Base-by-base conservation (phyloP, 2,888 invertebrate species). In the Rhagonycha fulva region DNA sequence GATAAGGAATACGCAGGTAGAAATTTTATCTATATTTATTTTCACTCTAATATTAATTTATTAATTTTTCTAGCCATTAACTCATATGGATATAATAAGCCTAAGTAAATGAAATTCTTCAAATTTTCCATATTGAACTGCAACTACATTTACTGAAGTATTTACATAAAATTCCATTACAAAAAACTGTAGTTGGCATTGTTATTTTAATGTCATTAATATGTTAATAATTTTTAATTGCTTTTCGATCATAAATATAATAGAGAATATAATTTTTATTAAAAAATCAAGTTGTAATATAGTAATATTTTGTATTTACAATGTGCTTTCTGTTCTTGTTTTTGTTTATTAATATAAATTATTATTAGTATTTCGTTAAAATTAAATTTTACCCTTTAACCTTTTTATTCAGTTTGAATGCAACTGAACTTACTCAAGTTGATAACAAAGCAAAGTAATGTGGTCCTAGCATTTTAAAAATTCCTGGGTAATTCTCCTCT, bases 1-100 rank as follows among this genome's bases (percentile, higher is more conserved):
- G 95, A 95, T 83, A 87, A 91, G 71, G 95, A 95, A 87, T 95
- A 93, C 84, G 90, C 89, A 80, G 94, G 94, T 94, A 86, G 89
- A 84, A 9, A 63, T 30, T 1, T 11, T 32, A 28, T 66, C 1
- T 4, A 19, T 19, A 19, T 19, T 11, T 19, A 62, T 23, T 62
- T 62, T 62, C 0, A 19, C 11, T 2, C 62, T 0, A 19, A 19
- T 68, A 68, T 24, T 67, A 23, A 71, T 32, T 63, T 61, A 47
- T 78, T 72, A 80, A 80, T 77, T 77, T 76, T 87, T 86, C 72
- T 81, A 86, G 87, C 85, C 62, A 87, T 87, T 71, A 88, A 94
- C 86, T 92, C 93, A 0, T 95, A 92, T 84, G 95, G 95, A 67
- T 94, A 93, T 87, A 92, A 92, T 81, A 89, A 90, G 62, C 10